Percentiles rank a stretch among this genome's conserved stretches.
Conservation (phyloP, 2,888 invertebrate species). For the Caenorhabditis zanzibari region DNA sequence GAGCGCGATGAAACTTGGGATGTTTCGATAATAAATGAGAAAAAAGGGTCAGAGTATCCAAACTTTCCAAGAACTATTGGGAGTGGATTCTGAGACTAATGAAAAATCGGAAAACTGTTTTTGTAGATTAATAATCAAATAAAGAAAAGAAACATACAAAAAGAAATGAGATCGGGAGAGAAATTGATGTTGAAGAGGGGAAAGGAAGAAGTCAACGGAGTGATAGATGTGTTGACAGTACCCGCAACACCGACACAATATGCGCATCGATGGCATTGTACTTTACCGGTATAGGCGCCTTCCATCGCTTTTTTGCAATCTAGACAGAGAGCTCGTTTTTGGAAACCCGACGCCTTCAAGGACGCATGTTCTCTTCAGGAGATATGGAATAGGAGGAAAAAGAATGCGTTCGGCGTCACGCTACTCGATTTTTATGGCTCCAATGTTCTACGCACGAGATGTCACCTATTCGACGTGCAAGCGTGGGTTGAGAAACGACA, state of each 20-base stretch:
- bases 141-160: slow-evolving; percentile 9
- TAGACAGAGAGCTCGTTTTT: slow-evolving; percentile 21
- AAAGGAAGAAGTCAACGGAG: slow-evolving; percentile 35
- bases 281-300: slow-evolving; percentile 47
- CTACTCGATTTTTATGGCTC: slow-evolving; percentile 63
- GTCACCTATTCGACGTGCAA: slow-evolving; percentile 47
- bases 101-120: neutral
- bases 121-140: slow-evolving; percentile 13
- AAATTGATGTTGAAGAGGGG: neutral
- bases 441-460: slow-evolving; percentile 58
- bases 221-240: slow-evolving; percentile 62
- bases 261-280: slow-evolving; percentile 58
- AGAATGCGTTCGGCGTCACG: slow-evolving; percentile 55
- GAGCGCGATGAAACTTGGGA: too few species aligned
- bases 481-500: slow-evolving; percentile 11
- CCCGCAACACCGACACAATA: slow-evolving; percentile 52
- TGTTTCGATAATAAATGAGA: neutral
- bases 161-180: slow-evolving; percentile 36
- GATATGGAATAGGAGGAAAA: neutral
- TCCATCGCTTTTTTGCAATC: slow-evolving; percentile 39
- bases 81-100: too few species aligned
- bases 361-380: slow-evolving; percentile 42
- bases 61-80: too few species aligned
- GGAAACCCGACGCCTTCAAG: slow-evolving; percentile 33
- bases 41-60: neutral